Conservation (phyloP, 2,113 vertebrate species). For the Elephantulus edwardii region DNA sequence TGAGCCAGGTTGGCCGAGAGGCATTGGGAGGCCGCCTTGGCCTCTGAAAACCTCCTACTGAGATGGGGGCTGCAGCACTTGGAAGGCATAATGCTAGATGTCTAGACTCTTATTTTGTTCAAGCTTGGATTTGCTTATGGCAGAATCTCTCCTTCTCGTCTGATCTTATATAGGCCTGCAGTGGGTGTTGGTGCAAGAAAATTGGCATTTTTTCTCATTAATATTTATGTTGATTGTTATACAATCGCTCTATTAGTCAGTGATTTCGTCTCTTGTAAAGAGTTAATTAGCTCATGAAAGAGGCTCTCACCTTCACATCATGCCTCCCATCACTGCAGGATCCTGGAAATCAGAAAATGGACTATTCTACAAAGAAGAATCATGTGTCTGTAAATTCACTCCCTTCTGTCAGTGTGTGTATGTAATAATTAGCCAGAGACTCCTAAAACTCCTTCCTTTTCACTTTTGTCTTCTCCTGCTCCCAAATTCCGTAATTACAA, state of each 20-base stretch:
- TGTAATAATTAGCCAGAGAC: not conserved
- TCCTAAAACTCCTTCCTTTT: not conserved
- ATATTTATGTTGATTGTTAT: conserved; percentile 47
- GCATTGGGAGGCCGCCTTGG: not conserved
- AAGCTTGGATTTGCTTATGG: not conserved
- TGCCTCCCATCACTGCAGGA: not conserved
- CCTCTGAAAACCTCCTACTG: not conserved
- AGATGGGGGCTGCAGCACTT: not conserved
- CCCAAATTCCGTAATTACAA: not conserved
- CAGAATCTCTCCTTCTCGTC: not conserved
- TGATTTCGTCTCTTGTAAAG: conserved; percentile 49
- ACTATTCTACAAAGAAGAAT: not conserved
- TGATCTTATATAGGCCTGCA: conserved; percentile 46
- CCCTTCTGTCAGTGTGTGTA: not conserved
- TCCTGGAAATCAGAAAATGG: not conserved
- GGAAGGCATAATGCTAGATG: conserved; percentile 10
- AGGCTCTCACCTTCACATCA: not conserved
- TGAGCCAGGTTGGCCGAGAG: not conserved
- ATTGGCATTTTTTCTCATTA: conserved; percentile 54
- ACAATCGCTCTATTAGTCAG: conserved; percentile 47
- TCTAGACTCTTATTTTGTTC: not conserved
- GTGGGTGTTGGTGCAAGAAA: conserved; percentile 60
- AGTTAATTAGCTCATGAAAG: conserved; percentile 64
- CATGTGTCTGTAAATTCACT: not conserved
- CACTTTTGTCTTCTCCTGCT: not conserved